These are phyloP conservation scores for Potamarius usumacintae DNA, from an alignment of 2,113 vertebrate species.

Conservation along the genomic window DNA sequence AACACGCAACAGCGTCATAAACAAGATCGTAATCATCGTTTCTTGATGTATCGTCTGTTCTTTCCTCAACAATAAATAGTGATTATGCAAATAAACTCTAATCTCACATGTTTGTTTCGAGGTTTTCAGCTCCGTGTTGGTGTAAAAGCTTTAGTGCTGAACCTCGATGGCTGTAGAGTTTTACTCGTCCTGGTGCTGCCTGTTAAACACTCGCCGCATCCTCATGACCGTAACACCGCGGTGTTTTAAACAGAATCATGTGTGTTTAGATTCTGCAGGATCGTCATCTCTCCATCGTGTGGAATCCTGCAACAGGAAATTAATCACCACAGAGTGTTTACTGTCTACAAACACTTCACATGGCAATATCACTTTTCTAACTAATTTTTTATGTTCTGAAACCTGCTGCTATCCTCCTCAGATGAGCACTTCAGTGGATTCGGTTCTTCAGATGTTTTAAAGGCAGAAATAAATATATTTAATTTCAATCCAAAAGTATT, in stretches of 20 bases:
- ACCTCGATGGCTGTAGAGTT: background rate
- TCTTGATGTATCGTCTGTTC: background rate
- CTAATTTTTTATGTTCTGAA: conserved; percentile 10
- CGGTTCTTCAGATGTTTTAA: background rate
- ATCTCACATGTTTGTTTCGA: background rate
- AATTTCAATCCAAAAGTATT: background rate
- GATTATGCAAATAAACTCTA: background rate
- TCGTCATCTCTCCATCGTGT: background rate
- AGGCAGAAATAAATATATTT: background rate
- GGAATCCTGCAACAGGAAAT: conserved; percentile 31
- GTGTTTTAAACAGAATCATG: background rate
- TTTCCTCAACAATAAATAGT: background rate
- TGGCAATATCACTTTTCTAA: conserved; percentile 38
- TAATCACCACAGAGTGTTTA: conserved; percentile 7
- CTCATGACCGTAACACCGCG: background rate
- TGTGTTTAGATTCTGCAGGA: background rate
- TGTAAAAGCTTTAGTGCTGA: background rate
- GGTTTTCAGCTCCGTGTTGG: background rate
- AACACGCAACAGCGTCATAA: background rate
- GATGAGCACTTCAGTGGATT: background rate
- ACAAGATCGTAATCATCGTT: background rate
- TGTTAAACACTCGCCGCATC: background rate
- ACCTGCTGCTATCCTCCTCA: background rate
- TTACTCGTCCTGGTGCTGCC: background rate
- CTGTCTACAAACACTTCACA: conserved; percentile 43